A percentile compares a stretch with the other conserved stretches of the same genome.
phyloP scores from a whole-genome alignment of 2,888 invertebrate species.

The Neocrepidodera transversa region DNA sequence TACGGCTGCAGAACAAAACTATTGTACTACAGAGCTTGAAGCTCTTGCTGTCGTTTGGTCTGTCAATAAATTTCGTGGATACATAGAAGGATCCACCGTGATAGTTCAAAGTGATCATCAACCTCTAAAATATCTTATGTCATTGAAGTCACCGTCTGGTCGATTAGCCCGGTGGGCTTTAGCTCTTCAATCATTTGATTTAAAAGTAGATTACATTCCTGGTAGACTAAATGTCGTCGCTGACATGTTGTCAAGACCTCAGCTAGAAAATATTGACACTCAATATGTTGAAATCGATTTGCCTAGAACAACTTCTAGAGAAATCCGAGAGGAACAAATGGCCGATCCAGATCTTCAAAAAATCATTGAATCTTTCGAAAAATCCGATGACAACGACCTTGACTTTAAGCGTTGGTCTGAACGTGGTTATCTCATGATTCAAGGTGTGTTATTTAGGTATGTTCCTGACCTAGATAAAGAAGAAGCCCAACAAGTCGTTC shows the following conservation, averaged over 20 bases:
- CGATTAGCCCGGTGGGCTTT: too few species aligned
- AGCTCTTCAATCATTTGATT: slow-evolving; percentile 28
- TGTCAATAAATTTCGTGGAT: slow-evolving; percentile 54
- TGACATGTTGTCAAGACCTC: neutral
- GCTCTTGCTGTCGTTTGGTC: slow-evolving; percentile 47
- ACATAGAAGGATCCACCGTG: slow-evolving; percentile 51
- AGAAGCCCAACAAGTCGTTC: slow-evolving; percentile 1
- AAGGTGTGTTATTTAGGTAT: slow-evolving; percentile 39
- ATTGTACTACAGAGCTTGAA: slow-evolving; percentile 39
- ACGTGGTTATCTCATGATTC: neutral
- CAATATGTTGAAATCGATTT: slow-evolving; percentile 28
- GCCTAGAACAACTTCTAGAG: too few species aligned
- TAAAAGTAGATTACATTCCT: slow-evolving; percentile 28
- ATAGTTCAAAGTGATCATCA: slow-evolving; percentile 32
- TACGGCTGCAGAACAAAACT: slow-evolving; percentile 26
- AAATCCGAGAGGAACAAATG: neutral
- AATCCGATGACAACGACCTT: too few species aligned
- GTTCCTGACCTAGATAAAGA: too few species aligned
- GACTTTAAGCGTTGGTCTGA: too few species aligned
- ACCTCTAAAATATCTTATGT: slow-evolving; percentile 45
- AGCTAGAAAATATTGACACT: neutral
- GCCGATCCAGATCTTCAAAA: slow-evolving; percentile 43
- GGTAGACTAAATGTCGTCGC: slow-evolving; percentile 34
- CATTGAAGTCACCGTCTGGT: slow-evolving; percentile 52
- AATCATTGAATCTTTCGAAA: too few species aligned